Conservation (phyloP, 2,797 vertebrate species). For the Darevskia nairensis region DNA sequence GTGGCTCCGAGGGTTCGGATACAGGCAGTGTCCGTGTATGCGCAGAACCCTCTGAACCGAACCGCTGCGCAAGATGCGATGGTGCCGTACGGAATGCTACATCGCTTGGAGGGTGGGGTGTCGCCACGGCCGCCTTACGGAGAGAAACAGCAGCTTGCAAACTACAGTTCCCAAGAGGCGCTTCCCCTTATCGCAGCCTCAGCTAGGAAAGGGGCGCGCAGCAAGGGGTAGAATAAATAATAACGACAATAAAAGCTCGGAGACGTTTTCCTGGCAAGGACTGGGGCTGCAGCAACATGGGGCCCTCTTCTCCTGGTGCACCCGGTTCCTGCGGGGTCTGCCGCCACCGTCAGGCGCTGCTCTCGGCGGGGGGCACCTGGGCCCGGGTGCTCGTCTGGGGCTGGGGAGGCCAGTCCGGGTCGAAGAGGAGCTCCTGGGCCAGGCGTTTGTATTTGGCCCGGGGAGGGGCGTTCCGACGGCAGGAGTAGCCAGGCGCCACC, state of each 20-base stretch:
- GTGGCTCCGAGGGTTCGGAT: no score
- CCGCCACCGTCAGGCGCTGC: not conserved
- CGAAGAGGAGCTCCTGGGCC: constrained; percentile 28
- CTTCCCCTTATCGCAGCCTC: not conserved
- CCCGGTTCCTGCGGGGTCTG: not conserved
- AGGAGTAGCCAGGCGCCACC: not conserved
- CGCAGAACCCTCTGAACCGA: no score
- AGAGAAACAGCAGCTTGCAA: not conserved
- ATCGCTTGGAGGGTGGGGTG: not conserved
- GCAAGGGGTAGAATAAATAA: no score
- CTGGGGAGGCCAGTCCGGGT: constrained; percentile 20
- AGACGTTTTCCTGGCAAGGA: not conserved
- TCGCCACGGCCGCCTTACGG: no score
- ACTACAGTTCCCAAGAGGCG: not conserved
- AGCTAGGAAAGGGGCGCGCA: no score
- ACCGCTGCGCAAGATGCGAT: no score
- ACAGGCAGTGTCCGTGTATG: accelerated
- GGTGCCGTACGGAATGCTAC: no score
- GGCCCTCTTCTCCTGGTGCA: no score
- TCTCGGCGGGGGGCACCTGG: not conserved
- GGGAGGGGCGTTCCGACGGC: constrained; percentile 1
- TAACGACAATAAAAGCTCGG: no score
- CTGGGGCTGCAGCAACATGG: no score
- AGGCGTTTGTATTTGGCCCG: constrained; percentile 19
- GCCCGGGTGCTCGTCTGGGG: not conserved